Evolutionary conservation across 2,888 invertebrate genomes (phyloP).

Genomic region (Anarsia innoxiella): DNA sequence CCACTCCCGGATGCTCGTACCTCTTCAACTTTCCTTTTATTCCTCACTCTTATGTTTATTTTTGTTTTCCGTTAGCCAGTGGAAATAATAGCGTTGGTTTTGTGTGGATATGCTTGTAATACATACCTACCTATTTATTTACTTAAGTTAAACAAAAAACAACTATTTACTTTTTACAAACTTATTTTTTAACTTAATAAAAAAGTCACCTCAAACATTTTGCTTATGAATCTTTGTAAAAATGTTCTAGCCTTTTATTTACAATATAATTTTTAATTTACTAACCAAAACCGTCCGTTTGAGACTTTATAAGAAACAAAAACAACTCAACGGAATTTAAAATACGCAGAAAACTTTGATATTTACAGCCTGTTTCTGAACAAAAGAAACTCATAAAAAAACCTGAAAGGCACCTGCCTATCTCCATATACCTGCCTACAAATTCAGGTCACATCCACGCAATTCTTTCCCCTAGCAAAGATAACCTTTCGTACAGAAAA

Average conservation of each 20-base stretch:
- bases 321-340: too few relatives aligned
- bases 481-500: slow-evolving; percentile 63
- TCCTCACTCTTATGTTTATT: slow-evolving; percentile 68
- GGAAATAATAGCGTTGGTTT: slow-evolving; percentile 62
- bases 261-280: too few relatives aligned
- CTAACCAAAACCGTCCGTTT: not conserved
- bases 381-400: too few relatives aligned
- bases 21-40: slow-evolving; percentile 70
- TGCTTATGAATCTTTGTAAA: not conserved
- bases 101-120: slow-evolving; percentile 33
- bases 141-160: not conserved
- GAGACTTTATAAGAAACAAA: too few relatives aligned
- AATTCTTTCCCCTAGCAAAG: slow-evolving; percentile 39
- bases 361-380: too few relatives aligned
- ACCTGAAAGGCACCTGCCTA: too few relatives aligned
- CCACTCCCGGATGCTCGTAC: slow-evolving; percentile 61
- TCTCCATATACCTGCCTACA: too few relatives aligned
- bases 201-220: not conserved
- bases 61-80: slow-evolving; percentile 70
- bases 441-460: slow-evolving; percentile 35
- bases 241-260: too few relatives aligned
- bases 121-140: not conserved
- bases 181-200: not conserved
- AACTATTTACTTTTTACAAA: not conserved
- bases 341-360: too few relatives aligned